Evolutionary conservation across 2,888 invertebrate species (phyloP), one percentile per base, ranked within the genome.

Genomic region (Lepetodrilus schrolli): DNA sequence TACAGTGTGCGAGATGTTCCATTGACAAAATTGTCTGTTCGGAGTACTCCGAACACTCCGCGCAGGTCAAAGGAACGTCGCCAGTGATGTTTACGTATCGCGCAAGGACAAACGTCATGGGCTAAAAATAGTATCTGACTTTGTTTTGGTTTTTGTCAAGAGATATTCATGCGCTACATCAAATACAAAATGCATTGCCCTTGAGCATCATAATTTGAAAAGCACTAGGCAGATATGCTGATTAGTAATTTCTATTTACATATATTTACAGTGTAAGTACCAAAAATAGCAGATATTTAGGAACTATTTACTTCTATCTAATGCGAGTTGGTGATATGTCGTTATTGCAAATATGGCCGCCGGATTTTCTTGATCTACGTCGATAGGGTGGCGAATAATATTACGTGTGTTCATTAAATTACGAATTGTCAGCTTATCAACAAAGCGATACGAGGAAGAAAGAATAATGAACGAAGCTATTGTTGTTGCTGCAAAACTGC

Each of bases 401-500:
- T 68, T 68, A 1, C 47, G 47, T 23, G 17, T 68, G 13, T 26
- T 17, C 68, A 68, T 23, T 47, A 20, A n/a, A 43, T 47, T 13
- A 47, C 26, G 17, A 21, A 30, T 68, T 68, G 68, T 68, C 68
- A 68, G 26, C 21, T n/a, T 5, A 5, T 47, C 17, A 26, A 10
- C n/a, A 47, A 8, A 8, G 8, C 10, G 21, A 10, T 26, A 17
- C 21, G 4, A 7, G 5, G 8, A n/a, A 13, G 8, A 30, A 66
- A 23, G n/a, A 4, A 65, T 21, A 38, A 74, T 74, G 48, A 49
- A 72, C 2, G 47, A 74, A 26, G 66, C 49, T 36, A 58, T 76
- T 69, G 73, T 76, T 10, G 70, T 78, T 36, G 68, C 71, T n/a
- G 72, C 73, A 10, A 74, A 76, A 21, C 48, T 78, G 21, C 70